Conservation (phyloP, 2,113 vertebrate species). For the Ceyx margarethae region DNA sequence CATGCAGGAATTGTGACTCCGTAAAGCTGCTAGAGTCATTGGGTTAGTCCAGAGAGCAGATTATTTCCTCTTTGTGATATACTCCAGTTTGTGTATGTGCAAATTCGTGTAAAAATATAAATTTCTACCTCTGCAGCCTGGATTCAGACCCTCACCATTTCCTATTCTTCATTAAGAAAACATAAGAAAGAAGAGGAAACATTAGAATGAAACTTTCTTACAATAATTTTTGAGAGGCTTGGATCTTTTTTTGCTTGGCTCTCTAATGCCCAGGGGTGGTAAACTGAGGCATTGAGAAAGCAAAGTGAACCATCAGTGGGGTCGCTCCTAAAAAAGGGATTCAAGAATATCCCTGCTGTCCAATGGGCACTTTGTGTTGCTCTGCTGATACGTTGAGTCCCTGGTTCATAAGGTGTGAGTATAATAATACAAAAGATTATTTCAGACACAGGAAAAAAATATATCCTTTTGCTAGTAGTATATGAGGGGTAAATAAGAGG, state of each 20-base stretch:
- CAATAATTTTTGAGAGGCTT: not conserved
- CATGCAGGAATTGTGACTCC: not conserved
- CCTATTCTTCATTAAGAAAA: not conserved
- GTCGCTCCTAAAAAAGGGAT: not conserved
- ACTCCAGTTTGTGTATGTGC: not conserved
- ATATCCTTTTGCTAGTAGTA: not conserved
- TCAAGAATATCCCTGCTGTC: not conserved
- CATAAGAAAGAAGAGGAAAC: not conserved
- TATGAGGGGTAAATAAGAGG: not conserved
- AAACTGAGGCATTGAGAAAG: not conserved
- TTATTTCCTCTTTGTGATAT: not conserved
- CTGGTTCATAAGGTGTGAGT: not conserved
- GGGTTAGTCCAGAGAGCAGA: not conserved
- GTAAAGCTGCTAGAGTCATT: not conserved
- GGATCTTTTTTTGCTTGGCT: not conserved
- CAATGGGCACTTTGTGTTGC: rapidly evolving
- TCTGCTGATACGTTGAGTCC: not conserved
- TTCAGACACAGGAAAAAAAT: not conserved
- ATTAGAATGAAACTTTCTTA: not conserved
- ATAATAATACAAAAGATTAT: not conserved
- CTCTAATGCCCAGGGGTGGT: not conserved
- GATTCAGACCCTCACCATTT: not conserved
- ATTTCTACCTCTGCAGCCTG: not conserved
- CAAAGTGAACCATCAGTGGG: not conserved
- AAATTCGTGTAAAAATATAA: not conserved